These are phyloP conservation scores for Bombus pascuorum DNA, from an alignment of 1,140 invertebrate species.

Conservation along the genomic window DNA sequence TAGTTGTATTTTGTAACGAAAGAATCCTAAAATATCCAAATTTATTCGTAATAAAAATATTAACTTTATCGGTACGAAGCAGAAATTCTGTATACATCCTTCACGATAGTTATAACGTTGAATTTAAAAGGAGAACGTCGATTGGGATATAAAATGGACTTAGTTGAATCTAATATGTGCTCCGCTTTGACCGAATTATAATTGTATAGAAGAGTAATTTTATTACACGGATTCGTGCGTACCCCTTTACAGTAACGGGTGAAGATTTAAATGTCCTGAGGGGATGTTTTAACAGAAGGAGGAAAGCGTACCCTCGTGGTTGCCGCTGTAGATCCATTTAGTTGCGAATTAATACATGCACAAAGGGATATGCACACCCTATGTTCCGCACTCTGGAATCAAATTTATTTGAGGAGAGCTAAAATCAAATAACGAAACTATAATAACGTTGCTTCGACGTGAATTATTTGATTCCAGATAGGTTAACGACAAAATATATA, in stretches of 20 bases:
- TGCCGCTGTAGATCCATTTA: constrained; percentile 25
- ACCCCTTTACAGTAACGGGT: constrained; percentile 21
- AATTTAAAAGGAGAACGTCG: too few species aligned
- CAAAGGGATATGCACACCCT: constrained; percentile 25
- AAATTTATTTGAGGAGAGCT: constrained; percentile 10
- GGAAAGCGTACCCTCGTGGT: constrained; percentile 21
- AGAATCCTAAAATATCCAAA: too few species aligned
- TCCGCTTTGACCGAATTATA: neutral
- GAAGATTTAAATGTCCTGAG: constrained; percentile 37
- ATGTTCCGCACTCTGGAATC: neutral
- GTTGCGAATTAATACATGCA: constrained; percentile 33
- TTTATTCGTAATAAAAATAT: too few species aligned
- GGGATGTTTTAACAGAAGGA: constrained; percentile 42
- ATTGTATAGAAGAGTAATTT: constrained; percentile 26
- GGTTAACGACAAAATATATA: neutral
- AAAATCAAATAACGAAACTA: constrained; percentile 23
- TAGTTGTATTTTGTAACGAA: too few species aligned
- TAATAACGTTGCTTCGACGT: constrained; percentile 3
- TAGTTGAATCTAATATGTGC: neutral
- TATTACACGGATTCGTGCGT: constrained; percentile 30
- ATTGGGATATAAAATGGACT: neutral
- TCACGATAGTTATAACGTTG: neutral
- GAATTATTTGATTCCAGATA: neutral
- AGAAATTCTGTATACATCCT: too few species aligned
- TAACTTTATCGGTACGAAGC: too few species aligned